Evolutionary conservation across 2,797 vertebrate genomes (phyloP), one percentile per base, ranked within the genome.

Genomic region (Spheniscus humboldti): DNA sequence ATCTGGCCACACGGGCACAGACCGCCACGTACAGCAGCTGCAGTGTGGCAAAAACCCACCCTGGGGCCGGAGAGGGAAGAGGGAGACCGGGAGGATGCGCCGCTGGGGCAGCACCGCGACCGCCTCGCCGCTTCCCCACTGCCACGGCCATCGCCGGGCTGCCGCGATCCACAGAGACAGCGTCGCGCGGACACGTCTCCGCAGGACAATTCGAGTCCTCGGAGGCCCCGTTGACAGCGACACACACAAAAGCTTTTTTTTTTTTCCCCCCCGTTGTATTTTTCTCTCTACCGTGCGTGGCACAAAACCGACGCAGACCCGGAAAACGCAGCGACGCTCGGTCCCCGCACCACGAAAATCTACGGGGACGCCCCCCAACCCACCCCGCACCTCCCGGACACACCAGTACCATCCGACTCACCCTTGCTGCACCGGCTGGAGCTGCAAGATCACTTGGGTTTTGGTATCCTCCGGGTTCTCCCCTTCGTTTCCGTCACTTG

Each of bases 351-450:
- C 71, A 27, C 1, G 1, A 56, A 83, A 91, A 43, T 13, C 43
- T 3, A 27, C 47, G 10, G 19, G 45, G 30, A 43, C 6, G 2
- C 14, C 25, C 31, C 57, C 7, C 31, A 13, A 33, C 30, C 19
- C 50, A 57, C 19, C 43, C 76, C 0, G 0, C 20, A 13, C 15
- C 77, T 33, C 90, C 64, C 71, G 48, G 47, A 11, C 28, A n/a
- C 43, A 47, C 43, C 59, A 9, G 43, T 39, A 57, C 41, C 59
- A 47, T 30, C 47, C 69, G 77, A 95, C 99, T 98, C 98, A 99
- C 99, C 99, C 98, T 59, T 99, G 99, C 60, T 98, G 97, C 95
- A 99, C 98, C 5, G 99, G 98, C 95, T 99, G 99, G 69, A 99
- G 98, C 97, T 99, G 99, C 95, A 99, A 93, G 92, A 99, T 98